phyloP scores from a whole-genome alignment of 2,888 invertebrate genomes.

The Bruchidius siliquastri region DNA sequence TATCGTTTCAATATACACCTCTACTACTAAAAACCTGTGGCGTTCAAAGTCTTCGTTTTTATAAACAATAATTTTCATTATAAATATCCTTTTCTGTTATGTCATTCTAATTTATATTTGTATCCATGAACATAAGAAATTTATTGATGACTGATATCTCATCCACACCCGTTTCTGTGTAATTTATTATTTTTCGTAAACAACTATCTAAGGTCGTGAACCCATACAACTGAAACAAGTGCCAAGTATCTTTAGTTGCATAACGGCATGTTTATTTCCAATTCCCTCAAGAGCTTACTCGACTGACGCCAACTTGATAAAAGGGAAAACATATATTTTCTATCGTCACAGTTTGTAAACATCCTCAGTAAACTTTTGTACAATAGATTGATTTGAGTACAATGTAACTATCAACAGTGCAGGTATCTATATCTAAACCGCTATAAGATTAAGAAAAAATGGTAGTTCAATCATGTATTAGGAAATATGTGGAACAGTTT shows the following conservation, averaged over 20 bases:
- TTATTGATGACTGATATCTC: neutral
- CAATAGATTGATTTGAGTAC: neutral
- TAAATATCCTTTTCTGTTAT: neutral
- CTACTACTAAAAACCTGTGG: no score
- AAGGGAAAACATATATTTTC: neutral
- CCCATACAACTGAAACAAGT: neutral
- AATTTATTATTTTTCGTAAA: neutral
- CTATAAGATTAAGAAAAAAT: no score
- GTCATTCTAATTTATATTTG: neutral
- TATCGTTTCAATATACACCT: no score
- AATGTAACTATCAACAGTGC: neutral
- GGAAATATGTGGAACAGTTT: no score
- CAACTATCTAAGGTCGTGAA: slow-evolving; percentile 1
- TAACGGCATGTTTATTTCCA: neutral
- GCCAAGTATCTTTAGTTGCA: slow-evolving; percentile 1
- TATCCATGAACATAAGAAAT: neutral
- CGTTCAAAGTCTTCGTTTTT: no score
- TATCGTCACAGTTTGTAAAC: neutral
- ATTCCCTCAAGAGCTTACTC: neutral
- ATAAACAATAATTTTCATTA: no score
- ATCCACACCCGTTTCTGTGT: neutral
- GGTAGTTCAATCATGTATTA: no score
- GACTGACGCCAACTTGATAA: neutral
- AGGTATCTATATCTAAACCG: neutral
- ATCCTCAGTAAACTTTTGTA: neutral